A percentile compares a stretch with the other conserved stretches of the same genome.
Evolutionary conservation across 92 coral and sea anemone genomes (phyloP).

Genomic region (Anthopleura xanthogrammica): DNA sequence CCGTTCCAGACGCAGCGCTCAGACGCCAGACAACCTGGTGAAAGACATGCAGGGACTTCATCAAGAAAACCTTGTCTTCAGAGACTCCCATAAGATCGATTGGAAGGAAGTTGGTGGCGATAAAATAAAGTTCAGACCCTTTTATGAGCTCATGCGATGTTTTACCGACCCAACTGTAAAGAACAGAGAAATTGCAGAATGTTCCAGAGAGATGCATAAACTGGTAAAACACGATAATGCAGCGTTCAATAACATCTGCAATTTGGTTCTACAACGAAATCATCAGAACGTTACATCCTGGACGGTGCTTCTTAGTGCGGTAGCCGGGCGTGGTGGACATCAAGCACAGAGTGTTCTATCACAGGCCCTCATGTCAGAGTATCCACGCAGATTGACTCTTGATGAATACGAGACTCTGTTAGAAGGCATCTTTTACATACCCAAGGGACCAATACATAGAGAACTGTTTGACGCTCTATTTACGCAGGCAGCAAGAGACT

Average conservation of each 20-base stretch:
- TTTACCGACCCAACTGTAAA: conserved; percentile 61
- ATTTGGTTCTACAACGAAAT: conserved; percentile 44
- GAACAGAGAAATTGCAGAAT: conserved; percentile 66
- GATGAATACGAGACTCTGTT: conserved; percentile 68
- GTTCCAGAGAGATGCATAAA: conserved; percentile 67
- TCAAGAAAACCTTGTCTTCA: conserved; percentile 57
- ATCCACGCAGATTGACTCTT: conserved; percentile 56
- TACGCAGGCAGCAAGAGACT: conserved; percentile 26
- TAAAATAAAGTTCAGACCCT: conserved; percentile 54
- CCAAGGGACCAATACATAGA: conserved; percentile 74
- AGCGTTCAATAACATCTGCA: conserved; percentile 39
- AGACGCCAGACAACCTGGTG: not conserved
- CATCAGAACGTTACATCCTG: conserved; percentile 84
- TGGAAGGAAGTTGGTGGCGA: conserved; percentile 76
- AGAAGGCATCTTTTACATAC: conserved; percentile 62
- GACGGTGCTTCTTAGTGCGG: conserved; percentile 61
- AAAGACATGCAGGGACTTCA: conserved; percentile 35
- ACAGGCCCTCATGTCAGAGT: conserved; percentile 48
- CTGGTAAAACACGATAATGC: conserved; percentile 55
- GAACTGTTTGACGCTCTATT: conserved; percentile 63
- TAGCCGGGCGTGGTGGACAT: conserved; percentile 64
- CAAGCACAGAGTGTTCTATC: conserved; percentile 67
- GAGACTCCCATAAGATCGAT: conserved; percentile 57
- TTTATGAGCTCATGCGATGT: conserved; percentile 77
- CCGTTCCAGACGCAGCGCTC: conserved; percentile 32